A percentile compares a stretch with the other conserved stretches of the same genome.
phyloP scores from a whole-genome alignment of 1,140 invertebrate species.

The Aradophagus sp. region DNA sequence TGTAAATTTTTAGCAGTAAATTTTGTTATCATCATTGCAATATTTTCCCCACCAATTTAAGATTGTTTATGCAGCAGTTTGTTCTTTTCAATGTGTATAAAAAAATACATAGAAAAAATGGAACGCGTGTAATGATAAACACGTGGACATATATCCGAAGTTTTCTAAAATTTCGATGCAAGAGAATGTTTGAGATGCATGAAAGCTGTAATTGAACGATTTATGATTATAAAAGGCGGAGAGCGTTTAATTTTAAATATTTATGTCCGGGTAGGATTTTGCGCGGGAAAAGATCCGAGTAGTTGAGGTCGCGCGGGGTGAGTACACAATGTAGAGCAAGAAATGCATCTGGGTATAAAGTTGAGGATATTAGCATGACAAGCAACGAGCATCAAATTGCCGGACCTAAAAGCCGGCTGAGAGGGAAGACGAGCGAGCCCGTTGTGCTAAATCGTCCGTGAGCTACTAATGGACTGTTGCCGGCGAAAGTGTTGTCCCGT shows the following conservation, averaged over 20 bases:
- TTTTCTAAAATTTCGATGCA: too few relatives aligned
- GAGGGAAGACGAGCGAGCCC: constrained; percentile 59
- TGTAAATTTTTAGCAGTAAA: too few relatives aligned
- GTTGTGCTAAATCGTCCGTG: constrained; percentile 73
- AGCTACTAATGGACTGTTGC: constrained; percentile 70
- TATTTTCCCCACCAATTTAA: too few relatives aligned
- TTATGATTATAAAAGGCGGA: constrained; percentile 25
- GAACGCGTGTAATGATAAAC: too few relatives aligned
- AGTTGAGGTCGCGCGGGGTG: not conserved
- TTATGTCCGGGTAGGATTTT: constrained; percentile 25
- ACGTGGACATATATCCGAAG: too few relatives aligned
- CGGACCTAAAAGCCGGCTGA: constrained; percentile 67
- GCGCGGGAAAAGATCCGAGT: not conserved
- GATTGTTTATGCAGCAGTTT: too few relatives aligned
- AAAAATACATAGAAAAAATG: too few relatives aligned
- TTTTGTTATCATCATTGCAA: too few relatives aligned
- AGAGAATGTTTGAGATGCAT: too few relatives aligned
- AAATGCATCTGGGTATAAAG: constrained; percentile 65
- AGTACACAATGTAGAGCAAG: constrained; percentile 37
- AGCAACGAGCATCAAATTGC: constrained; percentile 71
- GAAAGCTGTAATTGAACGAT: constrained; percentile 10
- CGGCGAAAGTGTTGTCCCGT: constrained; percentile 61
- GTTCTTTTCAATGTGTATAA: too few relatives aligned
- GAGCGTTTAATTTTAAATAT: constrained; percentile 46
- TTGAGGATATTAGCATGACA: constrained; percentile 73